Percentiles rank a stretch among this genome's conserved stretches.
Conservation (phyloP, 2,113 vertebrate genomes). For the Rhinoptilus africanus region DNA sequence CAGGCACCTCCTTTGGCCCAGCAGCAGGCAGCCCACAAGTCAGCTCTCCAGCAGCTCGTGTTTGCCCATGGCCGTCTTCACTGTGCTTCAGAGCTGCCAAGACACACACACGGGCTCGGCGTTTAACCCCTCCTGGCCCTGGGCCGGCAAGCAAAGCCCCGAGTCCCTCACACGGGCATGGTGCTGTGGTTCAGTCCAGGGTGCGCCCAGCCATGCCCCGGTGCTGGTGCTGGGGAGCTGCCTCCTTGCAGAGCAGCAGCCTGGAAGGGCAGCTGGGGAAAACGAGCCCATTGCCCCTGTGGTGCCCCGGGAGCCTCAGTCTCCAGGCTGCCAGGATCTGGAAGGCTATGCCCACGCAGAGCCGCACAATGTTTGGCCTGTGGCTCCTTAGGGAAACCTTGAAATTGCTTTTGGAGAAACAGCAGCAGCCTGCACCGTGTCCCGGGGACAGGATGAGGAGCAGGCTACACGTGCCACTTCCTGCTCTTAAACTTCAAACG, state of each 20-base stretch:
- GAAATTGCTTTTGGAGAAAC: not conserved
- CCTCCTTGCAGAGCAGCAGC: not conserved
- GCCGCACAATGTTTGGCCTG: not conserved
- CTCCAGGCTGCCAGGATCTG: not conserved
- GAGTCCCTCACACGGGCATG: not conserved
- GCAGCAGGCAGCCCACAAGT: not conserved
- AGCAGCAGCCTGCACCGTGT: not conserved
- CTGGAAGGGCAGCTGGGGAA: not conserved
- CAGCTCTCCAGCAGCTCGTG: not conserved
- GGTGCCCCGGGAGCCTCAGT: not conserved
- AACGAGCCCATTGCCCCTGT: accelerated
- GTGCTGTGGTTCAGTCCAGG: not conserved
- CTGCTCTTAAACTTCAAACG: conserved; percentile 66
- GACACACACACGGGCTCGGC: not conserved
- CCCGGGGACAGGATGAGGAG: conserved; percentile 1
- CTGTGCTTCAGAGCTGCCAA: not conserved
- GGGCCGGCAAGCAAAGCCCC: not conserved
- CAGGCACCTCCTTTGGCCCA: not conserved
- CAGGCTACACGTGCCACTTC: not conserved
- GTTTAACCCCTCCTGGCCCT: not conserved
- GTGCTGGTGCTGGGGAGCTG: not conserved
- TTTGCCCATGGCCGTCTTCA: not conserved
- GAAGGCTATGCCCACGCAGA: not conserved
- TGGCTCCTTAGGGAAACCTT: not conserved
- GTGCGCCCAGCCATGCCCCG: accelerated